phyloP scores from a whole-genome alignment of 2,113 vertebrate genomes.

The Salvelinus namaycush region DNA sequence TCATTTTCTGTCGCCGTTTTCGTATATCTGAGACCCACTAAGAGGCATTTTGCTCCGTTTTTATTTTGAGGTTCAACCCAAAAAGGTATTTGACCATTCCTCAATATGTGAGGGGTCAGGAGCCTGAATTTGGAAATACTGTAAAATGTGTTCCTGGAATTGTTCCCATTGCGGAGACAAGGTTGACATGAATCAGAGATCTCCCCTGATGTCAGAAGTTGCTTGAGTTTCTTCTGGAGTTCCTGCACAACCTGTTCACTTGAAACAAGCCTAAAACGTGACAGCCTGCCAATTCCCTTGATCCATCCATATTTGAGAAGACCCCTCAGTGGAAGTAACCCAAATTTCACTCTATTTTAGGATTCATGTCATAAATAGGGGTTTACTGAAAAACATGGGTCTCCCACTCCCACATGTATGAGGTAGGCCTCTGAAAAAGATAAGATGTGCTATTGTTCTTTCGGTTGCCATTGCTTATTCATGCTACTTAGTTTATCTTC shows the following conservation, averaged over 20 bases:
- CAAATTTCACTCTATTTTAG: slow-evolving; percentile 67
- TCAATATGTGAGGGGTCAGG: neutral
- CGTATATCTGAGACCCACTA: neutral
- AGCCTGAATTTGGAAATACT: no score
- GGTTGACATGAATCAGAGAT: neutral
- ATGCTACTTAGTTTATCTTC: slow-evolving; percentile 41
- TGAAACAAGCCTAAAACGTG: slow-evolving; percentile 40
- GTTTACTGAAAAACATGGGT: slow-evolving; percentile 43
- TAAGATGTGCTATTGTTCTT: slow-evolving; percentile 31
- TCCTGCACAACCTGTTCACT: slow-evolving; percentile 47
- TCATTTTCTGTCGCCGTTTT: slow-evolving; percentile 36
- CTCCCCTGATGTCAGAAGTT: neutral
- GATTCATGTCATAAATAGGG: slow-evolving; percentile 56
- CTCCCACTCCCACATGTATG: slow-evolving; percentile 41
- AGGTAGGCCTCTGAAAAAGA: slow-evolving; percentile 50
- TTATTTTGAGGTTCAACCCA: slow-evolving; percentile 10
- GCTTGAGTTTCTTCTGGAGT: slow-evolving; percentile 17
- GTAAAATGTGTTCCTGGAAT: no score
- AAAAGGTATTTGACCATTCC: slow-evolving; percentile 5
- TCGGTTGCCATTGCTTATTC: slow-evolving; percentile 22
- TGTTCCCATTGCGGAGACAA: no score
- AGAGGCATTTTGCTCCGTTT: slow-evolving; percentile 10
- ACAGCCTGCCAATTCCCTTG: slow-evolving; percentile 52
- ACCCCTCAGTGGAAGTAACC: slow-evolving; percentile 67
- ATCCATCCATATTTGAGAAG: slow-evolving; percentile 40